Percentiles rank a stretch among this genome's conserved stretches.
Evolutionary conservation across 1,140 invertebrate genomes (phyloP).

Genomic region (Drosophila busckii): DNA sequence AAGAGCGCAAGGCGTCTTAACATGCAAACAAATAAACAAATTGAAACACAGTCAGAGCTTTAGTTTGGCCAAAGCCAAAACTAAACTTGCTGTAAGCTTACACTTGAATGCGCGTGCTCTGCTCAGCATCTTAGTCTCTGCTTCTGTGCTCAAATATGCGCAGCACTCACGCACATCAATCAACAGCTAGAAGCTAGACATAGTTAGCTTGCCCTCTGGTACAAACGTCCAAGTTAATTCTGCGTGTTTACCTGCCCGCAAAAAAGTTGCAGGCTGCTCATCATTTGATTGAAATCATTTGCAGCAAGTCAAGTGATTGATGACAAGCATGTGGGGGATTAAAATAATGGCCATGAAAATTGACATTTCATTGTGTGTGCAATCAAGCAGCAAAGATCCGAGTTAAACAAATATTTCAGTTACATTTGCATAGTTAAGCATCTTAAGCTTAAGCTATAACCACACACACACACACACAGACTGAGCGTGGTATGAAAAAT

Average conservation of each 20-base stretch:
- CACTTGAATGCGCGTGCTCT: conserved; percentile 33
- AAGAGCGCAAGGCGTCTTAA: too few species aligned
- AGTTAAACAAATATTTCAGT: too few species aligned
- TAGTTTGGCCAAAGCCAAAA: conserved; percentile 30
- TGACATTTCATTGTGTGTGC: conserved; percentile 40
- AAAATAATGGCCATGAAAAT: conserved; percentile 45
- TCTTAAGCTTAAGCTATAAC: too few species aligned
- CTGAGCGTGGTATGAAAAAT: too few species aligned
- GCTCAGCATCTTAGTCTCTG: too few species aligned
- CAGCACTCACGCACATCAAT: conserved; percentile 45
- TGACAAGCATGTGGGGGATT: conserved; percentile 44
- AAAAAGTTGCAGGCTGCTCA: conserved; percentile 38
- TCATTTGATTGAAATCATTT: conserved; percentile 58
- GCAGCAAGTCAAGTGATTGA: conserved; percentile 57
- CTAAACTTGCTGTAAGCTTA: conserved; percentile 28
- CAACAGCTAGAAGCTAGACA: too few species aligned
- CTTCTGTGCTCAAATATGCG: conserved; percentile 29
- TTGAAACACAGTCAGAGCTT: not conserved
- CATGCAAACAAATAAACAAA: conserved; percentile 48
- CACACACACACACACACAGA: too few species aligned
- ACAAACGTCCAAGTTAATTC: conserved; percentile 38
- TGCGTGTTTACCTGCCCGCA: conserved; percentile 52
- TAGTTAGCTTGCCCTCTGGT: too few species aligned
- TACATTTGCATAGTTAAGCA: too few species aligned
- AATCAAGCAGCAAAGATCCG: too few species aligned